Evolutionary conservation across 2,888 invertebrate genomes (phyloP).

Genomic region (Epinotia nisella): DNA sequence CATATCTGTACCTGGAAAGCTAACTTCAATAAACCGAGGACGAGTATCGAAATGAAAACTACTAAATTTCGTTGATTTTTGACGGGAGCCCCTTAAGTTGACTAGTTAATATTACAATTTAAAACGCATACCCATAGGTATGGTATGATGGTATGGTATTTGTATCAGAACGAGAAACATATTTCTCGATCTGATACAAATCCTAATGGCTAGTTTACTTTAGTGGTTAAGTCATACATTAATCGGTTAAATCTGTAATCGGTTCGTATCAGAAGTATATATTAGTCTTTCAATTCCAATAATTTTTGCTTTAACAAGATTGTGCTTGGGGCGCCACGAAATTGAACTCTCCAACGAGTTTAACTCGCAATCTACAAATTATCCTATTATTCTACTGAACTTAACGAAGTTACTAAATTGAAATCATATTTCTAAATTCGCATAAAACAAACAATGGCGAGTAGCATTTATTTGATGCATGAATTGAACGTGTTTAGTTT

Average conservation of each 20-base stretch:
- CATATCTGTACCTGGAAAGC: too few relatives aligned
- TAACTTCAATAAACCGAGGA: too few relatives aligned
- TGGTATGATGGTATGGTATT: too few relatives aligned
- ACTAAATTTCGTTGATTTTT: too few relatives aligned
- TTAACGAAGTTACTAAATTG: constrained; percentile 31
- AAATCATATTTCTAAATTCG: constrained; percentile 37
- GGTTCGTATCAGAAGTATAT: not conserved
- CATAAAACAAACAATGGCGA: constrained; percentile 33
- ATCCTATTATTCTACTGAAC: constrained; percentile 26
- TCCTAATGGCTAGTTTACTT: not conserved
- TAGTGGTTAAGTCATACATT: not conserved
- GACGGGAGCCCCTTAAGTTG: too few relatives aligned
- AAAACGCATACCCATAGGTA: too few relatives aligned
- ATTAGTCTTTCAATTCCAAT: not conserved
- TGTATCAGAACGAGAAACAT: too few relatives aligned
- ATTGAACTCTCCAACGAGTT: not conserved
- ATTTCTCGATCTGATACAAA: not conserved
- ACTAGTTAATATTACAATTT: not conserved
- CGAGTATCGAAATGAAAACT: too few relatives aligned
- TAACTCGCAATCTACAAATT: constrained; percentile 7
- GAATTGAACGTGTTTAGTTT: constrained; percentile 38
- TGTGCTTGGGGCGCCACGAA: not conserved
- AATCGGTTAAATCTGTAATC: not conserved
- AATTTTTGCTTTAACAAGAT: not conserved
- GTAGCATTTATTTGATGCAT: constrained; percentile 39